Evolutionary conservation across 2,113 vertebrate genomes (phyloP).

Genomic region (Centropus bengalensis): DNA sequence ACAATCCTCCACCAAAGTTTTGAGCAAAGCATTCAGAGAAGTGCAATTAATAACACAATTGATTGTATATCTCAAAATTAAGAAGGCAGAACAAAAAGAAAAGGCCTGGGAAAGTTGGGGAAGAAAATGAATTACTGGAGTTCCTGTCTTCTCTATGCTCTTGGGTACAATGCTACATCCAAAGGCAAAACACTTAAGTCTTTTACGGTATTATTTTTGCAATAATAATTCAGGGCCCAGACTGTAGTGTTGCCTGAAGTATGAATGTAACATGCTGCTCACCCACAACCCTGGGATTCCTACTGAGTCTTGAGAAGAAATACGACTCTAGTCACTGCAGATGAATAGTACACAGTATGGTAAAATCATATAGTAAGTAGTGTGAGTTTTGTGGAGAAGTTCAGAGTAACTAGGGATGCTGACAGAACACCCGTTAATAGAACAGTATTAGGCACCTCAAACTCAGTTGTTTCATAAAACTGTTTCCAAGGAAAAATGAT

Average conservation of each 20-base stretch:
- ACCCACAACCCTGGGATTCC: background rate
- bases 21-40: background rate
- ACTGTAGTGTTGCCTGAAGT: background rate
- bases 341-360: accelerated
- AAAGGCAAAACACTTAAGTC: background rate
- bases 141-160: background rate
- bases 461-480: background rate
- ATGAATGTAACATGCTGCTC: background rate
- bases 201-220: background rate
- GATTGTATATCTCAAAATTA: background rate
- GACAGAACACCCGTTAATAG: background rate
- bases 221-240: background rate
- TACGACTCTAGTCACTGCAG: background rate
- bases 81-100: background rate
- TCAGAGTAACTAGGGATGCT: background rate
- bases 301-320: background rate
- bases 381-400: background rate
- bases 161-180: background rate
- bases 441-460: background rate
- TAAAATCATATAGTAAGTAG: background rate
- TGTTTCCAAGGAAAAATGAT: background rate
- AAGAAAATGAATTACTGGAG: background rate
- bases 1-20: background rate
- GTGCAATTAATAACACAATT: background rate
- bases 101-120: background rate